Evolutionary conservation across 1,140 invertebrate species (phyloP), one percentile per base, ranked within the genome.

Genomic region (Calycopis cecrops): DNA sequence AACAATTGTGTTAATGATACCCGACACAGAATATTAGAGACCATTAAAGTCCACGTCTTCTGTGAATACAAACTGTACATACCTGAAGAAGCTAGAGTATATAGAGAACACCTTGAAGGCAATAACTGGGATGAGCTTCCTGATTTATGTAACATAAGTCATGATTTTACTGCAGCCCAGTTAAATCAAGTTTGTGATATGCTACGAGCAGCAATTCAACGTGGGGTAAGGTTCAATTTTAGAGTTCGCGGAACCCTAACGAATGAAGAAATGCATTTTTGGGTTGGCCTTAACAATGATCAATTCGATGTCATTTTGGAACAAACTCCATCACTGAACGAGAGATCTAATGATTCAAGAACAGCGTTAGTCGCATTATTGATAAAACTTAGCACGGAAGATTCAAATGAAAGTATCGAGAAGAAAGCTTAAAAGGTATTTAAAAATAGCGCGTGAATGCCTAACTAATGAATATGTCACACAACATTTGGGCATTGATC

Each of bases 361-460:
- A 1, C 9, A n/a, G 16, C 47, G 11, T 21, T 48, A 9, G 47
- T 17, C 11, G 28, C 28, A 1, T 48, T 28, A 11, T 48, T 48
- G 8, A n/a, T 21, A 48, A 48, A 48, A 48, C 17, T 48, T 9
- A 8, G 47, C 12, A 48, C 47, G 1, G 35, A n/a, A 37, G 35
- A 37, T 4, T 37, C 35, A 1, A 37, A 37, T 37, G 35, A 37
- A 1, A 48, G 21, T 28, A 6, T 28, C 2, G 47, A 17, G 21
- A 48, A 21, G 0, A 10, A 48, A 12, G 47, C 12, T 11, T 48
- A 0, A 21, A n/a, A 48, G 10, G 47, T 9, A 28, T 28, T 11
- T 48, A 21, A 48, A 48, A 48, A 48, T 21, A 28, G 47, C 28
- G 17, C 3, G 47, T 21, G 47, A 48, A 48, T 48, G 47, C 47